Conservation (phyloP, 2,888 invertebrate genomes). For the Cheilosia pagana region DNA sequence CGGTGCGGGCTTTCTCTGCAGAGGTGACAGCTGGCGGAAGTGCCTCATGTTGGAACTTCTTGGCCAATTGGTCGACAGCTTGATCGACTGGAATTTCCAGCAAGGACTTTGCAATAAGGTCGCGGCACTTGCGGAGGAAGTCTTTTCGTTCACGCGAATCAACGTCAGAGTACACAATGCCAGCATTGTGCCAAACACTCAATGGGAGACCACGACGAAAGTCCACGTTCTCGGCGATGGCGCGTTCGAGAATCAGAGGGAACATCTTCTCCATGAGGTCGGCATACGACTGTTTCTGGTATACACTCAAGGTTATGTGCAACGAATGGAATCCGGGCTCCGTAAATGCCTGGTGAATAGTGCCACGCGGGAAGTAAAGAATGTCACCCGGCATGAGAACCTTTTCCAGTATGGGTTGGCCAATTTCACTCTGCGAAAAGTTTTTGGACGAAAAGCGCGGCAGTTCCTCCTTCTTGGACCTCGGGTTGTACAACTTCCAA, state of each 20-base stretch:
- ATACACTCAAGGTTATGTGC: constrained; percentile 96
- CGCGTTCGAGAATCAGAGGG: constrained; percentile 89
- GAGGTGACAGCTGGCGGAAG: constrained; percentile 91
- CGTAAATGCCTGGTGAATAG: constrained; percentile 93
- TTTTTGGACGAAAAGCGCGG: constrained; percentile 93
- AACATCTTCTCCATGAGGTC: constrained; percentile 93
- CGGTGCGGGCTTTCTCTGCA: constrained; percentile 88
- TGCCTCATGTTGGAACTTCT: constrained; percentile 92
- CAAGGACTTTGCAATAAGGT: constrained; percentile 86
- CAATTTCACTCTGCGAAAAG: constrained; percentile 89
- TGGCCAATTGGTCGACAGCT: constrained; percentile 94
- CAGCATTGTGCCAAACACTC: constrained; percentile 90
- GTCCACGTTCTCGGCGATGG: constrained; percentile 88
- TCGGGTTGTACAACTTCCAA: constrained; percentile 95
- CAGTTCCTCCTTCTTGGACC: constrained; percentile 87
- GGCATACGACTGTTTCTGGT: constrained; percentile 95
- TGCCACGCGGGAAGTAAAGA: constrained; percentile 96
- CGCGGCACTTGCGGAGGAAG: constrained; percentile 85
- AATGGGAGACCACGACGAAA: constrained; percentile 92
- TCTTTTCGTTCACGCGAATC: constrained; percentile 83
- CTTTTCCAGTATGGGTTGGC: constrained; percentile 91
- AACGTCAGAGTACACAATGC: constrained; percentile 87
- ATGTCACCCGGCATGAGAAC: constrained; percentile 93
- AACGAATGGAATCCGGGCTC: constrained; percentile 93
- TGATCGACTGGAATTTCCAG: constrained; percentile 87